These are phyloP conservation scores for Sakesphorus luctuosus DNA, from an alignment of 2,113 vertebrate genomes.

Conservation along the genomic window DNA sequence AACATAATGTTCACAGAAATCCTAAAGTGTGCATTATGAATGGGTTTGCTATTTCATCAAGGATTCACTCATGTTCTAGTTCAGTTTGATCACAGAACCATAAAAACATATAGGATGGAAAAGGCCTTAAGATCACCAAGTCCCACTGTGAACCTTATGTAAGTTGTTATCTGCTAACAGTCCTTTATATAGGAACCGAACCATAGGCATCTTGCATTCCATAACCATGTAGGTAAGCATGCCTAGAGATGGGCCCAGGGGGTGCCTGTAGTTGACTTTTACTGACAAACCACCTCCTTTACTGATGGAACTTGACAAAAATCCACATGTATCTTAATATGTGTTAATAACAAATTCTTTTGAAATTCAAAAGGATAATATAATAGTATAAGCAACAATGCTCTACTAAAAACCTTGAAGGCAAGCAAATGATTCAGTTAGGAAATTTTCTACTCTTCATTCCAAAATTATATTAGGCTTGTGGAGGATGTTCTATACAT, in stretches of 20 bases:
- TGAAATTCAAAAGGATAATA: not conserved
- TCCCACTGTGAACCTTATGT: accelerated
- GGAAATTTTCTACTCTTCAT: not conserved
- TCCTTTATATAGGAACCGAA: not conserved
- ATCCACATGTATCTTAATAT: not conserved
- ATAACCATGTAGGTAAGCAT: accelerated
- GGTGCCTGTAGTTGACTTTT: not conserved
- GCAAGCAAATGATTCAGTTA: not conserved
- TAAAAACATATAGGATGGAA: not conserved
- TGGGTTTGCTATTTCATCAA: not conserved
- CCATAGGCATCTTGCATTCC: not conserved
- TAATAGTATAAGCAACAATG: not conserved
- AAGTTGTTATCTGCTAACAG: not conserved
- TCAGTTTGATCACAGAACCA: not conserved
- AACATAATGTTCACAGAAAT: not conserved
- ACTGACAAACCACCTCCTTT: not conserved
- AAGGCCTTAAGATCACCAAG: not conserved
- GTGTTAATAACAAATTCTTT: not conserved
- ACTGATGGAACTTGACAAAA: not conserved
- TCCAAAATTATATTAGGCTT: not conserved
- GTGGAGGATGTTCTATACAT: not conserved
- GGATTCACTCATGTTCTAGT: not conserved
- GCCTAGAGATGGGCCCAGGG: not conserved
- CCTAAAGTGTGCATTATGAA: not conserved
- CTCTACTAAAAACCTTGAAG: not conserved